Conservation (phyloP, 2,797 vertebrate species). For the Chloroceryle inda region DNA sequence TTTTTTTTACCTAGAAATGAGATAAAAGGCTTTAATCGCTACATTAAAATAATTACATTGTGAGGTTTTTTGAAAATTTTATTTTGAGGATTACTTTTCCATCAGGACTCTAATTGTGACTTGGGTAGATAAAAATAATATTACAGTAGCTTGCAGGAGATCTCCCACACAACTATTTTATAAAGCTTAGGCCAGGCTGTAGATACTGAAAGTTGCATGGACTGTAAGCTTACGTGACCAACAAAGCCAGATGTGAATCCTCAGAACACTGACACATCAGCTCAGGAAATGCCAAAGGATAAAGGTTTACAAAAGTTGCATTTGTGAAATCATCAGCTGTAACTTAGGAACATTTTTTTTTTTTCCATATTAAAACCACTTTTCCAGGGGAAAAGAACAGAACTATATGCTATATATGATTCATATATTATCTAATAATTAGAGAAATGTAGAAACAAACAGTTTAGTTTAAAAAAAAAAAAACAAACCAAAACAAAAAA, state of each 20-base stretch:
- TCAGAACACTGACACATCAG: constrained; percentile 73
- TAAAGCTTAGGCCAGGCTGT: not conserved
- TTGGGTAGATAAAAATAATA: not conserved
- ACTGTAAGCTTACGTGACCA: constrained; percentile 51
- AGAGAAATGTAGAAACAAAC: constrained; percentile 1
- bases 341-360: not conserved
- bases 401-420: not conserved
- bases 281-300: constrained; percentile 74
- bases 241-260: constrained; percentile 67
- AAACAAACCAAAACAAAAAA: not conserved
- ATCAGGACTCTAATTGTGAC: not conserved
- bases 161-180: not conserved
- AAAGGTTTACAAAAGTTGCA: constrained; percentile 65
- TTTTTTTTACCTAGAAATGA: not conserved
- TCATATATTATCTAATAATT: constrained; percentile 10
- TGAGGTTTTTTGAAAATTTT: not conserved
- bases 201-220: not conserved
- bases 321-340: constrained; percentile 60
- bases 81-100: not conserved
- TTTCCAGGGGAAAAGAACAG: not conserved
- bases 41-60: not conserved
- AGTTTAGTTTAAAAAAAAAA: not conserved
- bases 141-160: not conserved
- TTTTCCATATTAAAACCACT: not conserved
- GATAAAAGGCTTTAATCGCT: not conserved